Base-by-base conservation (phyloP, 2,888 invertebrate species). In the Germaria angustata region DNA sequence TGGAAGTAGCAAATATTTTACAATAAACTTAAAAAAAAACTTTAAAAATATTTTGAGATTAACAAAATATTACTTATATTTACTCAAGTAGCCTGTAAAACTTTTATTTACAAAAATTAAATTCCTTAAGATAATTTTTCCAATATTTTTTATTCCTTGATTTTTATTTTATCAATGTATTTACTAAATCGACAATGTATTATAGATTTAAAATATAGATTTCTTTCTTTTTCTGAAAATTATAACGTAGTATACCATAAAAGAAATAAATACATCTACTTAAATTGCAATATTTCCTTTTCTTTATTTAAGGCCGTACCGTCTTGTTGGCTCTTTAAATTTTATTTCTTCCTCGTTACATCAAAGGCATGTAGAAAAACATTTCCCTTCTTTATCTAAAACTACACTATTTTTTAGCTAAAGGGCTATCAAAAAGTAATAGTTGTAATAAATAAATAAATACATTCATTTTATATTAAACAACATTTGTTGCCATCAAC, bases 401-500 rank as follows among this genome's bases (percentile, higher is more conserved):
- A 66, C 34, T 36, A 61, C n/a, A 57, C n/a, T 8, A 46, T 65
- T 63, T 55, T 65, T 51, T 69, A 41, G 63, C 61, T 71, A 41
- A 80, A 57, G 63, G 57, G 76, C 69, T 17, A 65, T 80, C 69
- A 57, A 66, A 71, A 66, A 41, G 57, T 71, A 76, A 80, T 76
- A 63, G 76, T 69, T 76, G 75, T 57, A 65, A 80, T 80, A 80
- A 65, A 80, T 55, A 71, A 71, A 79, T 78, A 61, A 63, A 78
- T 32, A 63, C 28, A 63, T 71, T 59, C 36, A 15, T 65, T 53
- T 78, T 55, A 39, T 71, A 78, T 65, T 75, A 73, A 51, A 82
- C 41, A 82, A 75, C 59, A 84, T 84, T 82, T 80, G 75, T 65
- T 77, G 61, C 68, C 68, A 66, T 72, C 79, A 34, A 36, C 49